Conservation (phyloP, 2,797 vertebrate genomes). For the Antennarius maculatus region DNA sequence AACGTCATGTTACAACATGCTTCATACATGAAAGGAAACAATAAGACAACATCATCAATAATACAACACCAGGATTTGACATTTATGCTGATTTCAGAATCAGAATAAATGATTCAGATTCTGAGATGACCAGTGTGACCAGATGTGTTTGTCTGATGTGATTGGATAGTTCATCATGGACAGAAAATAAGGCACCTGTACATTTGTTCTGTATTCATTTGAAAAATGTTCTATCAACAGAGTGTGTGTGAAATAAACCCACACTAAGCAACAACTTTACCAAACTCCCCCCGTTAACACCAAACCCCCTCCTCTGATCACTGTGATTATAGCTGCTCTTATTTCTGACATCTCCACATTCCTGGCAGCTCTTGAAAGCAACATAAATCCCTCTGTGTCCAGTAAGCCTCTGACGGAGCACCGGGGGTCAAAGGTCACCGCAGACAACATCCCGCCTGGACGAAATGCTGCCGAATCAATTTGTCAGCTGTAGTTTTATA, state of each 20-base stretch:
- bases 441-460: constrained; percentile 44
- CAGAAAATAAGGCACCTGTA: background rate
- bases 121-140: no score
- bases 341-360: constrained; percentile 24
- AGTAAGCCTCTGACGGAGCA: constrained; percentile 54
- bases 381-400: constrained; percentile 58
- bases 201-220: background rate
- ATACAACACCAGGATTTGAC: no score
- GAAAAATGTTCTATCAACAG: background rate
- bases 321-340: constrained; percentile 31
- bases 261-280: background rate
- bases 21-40: no score
- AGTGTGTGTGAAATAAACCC: background rate
- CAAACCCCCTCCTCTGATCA: constrained; percentile 17
- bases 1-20: no score
- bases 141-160: background rate
- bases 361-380: constrained; percentile 61
- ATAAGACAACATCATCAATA: no score
- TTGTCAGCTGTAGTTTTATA: background rate
- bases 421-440: constrained; percentile 55
- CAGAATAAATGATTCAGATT: no score
- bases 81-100: no score
- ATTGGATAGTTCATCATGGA: background rate
- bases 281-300: no score
- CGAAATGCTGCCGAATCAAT: constrained; percentile 28